Conservation (phyloP, 2,113 vertebrate species). For the Phoenicopterus ruber region DNA sequence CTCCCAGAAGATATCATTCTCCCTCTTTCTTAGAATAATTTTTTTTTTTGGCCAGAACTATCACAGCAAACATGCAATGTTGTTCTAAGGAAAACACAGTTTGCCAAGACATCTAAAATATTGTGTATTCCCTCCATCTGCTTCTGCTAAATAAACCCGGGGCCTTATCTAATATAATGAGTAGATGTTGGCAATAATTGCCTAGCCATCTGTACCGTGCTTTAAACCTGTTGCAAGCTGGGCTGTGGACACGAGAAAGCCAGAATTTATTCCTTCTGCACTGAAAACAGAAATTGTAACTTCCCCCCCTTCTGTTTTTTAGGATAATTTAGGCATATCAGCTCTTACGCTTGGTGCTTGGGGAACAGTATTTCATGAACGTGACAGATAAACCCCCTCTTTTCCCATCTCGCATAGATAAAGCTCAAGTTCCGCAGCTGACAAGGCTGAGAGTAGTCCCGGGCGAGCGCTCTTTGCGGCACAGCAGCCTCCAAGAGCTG, state of each 20-base stretch:
- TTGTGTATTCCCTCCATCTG: constrained; percentile 67
- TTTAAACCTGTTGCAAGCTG: constrained; percentile 57
- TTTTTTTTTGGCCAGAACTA: constrained; percentile 14
- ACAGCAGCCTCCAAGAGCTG: neutral
- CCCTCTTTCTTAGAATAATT: neutral
- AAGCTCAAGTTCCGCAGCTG: neutral
- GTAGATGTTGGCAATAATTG: constrained; percentile 61
- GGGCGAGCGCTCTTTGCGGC: neutral
- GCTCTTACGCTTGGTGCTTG: neutral
- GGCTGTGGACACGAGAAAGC: neutral
- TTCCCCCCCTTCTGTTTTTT: neutral
- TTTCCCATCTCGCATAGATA: neutral
- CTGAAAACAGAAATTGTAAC: neutral
- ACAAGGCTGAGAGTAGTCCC: neutral
- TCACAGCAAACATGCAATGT: constrained; percentile 33
- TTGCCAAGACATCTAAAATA: constrained; percentile 66
- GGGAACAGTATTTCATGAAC: neutral
- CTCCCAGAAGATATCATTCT: neutral
- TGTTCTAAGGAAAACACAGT: constrained; percentile 55
- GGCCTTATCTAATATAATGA: constrained; percentile 63
- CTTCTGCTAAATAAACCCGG: constrained; percentile 63
- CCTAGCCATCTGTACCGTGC: constrained; percentile 24
- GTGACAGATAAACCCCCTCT: neutral
- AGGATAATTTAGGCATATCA: neutral
- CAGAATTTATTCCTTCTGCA: constrained; percentile 12